These are phyloP conservation scores for Melikaiella ostensackeni DNA, from an alignment of 2,888 invertebrate genomes.

Conservation along the genomic window DNA sequence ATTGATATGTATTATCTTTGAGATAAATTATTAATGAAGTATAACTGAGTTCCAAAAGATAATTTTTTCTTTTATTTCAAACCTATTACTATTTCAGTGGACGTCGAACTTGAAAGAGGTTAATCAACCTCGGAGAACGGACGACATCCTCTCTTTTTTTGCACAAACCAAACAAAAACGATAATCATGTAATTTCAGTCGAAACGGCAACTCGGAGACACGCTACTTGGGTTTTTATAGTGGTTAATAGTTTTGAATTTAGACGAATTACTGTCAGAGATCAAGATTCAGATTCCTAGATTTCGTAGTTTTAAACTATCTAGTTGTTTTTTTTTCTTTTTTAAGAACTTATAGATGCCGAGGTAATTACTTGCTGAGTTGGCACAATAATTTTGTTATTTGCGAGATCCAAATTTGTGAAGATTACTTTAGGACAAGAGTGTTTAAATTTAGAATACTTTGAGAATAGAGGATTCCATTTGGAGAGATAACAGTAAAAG, in stretches of 20 bases:
- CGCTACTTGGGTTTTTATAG: conserved; percentile 22
- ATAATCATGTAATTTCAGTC: not conserved
- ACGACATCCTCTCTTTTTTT: conserved; percentile 31
- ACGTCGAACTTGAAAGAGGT: conserved; percentile 42
- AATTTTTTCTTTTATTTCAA: too few relatives aligned
- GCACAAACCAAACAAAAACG: conserved; percentile 5
- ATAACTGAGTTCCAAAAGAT: too few relatives aligned
- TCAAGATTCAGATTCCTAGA: not conserved
- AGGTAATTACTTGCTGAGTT: conserved; percentile 15
- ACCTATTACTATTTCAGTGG: conserved; percentile 34
- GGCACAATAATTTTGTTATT: conserved; percentile 11
- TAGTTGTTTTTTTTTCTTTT: conserved; percentile 37
- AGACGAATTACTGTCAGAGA: conserved; percentile 13
- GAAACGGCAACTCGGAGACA: conserved; percentile 19
- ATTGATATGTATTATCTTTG: not conserved
- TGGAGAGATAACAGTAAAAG: too few relatives aligned
- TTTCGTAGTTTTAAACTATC: not conserved
- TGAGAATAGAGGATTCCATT: too few relatives aligned
- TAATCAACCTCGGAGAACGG: conserved; percentile 38
- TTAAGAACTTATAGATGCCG: not conserved
- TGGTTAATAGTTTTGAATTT: conserved; percentile 16
- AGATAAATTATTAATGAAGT: not conserved
- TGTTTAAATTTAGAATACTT: too few relatives aligned
- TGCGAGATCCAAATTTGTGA: conserved; percentile 20
- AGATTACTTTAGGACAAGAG: not conserved